These are phyloP conservation scores for Eurystomus gularis DNA, from an alignment of 2,113 vertebrate species.

Conservation along the genomic window DNA sequence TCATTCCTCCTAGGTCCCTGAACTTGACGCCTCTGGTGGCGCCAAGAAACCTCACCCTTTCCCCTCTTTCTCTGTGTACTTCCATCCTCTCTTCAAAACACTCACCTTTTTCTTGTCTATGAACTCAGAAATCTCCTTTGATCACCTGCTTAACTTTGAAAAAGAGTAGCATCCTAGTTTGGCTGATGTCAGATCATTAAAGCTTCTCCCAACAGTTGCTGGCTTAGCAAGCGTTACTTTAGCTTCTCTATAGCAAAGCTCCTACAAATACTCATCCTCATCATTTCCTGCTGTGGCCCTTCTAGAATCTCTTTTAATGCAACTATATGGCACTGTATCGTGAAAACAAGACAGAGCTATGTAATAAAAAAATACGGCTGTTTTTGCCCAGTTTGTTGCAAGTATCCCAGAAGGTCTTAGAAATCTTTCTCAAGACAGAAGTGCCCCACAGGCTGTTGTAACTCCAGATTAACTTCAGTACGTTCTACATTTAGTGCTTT, in stretches of 20 bases:
- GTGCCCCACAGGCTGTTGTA: not conserved
- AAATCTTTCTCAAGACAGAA: not conserved
- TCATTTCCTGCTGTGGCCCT: not conserved
- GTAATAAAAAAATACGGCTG: rapidly evolving
- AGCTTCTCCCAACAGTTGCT: not conserved
- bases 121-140: not conserved
- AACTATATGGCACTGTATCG: not conserved
- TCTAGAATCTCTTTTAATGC: not conserved
- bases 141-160: not conserved
- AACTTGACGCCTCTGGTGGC: not conserved
- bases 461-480: not conserved
- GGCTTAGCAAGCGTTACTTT: not conserved
- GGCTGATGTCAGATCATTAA: not conserved
- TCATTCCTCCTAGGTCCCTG: not conserved
- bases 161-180: not conserved
- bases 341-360: not conserved
- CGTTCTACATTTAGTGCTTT: not conserved
- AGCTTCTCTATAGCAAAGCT: not conserved
- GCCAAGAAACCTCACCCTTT: not conserved
- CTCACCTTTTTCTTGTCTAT: not conserved
- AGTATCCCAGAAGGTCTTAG: not conserved
- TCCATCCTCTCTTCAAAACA: not conserved
- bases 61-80: not conserved
- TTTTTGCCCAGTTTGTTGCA: not conserved
- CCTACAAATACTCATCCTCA: not conserved